A percentile compares a stretch with the other conserved stretches of the same genome.
Conservation (phyloP, 2,113 vertebrate species). For the Erythrocercus mccallii region DNA sequence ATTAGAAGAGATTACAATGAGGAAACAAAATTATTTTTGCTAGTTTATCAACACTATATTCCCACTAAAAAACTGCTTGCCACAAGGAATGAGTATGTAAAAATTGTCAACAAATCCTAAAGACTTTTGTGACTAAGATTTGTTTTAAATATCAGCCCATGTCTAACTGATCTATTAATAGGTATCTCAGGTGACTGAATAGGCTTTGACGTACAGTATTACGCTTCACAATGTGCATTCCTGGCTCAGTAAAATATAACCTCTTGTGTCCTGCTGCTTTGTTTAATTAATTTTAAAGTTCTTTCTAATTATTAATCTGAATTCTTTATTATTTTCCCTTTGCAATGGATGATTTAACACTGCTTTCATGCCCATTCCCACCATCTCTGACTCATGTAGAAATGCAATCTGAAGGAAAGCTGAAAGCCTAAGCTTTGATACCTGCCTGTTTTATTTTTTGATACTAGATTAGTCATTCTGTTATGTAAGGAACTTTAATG, state of each 20-base stretch:
- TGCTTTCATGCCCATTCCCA: neutral
- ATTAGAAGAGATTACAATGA: neutral
- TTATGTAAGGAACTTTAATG: neutral
- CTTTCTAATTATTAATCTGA: neutral
- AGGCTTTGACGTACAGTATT: neutral
- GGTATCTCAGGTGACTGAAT: neutral
- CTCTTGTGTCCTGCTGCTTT: neutral
- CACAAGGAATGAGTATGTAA: neutral
- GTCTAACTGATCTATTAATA: neutral
- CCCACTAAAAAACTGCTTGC: neutral
- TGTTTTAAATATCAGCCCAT: neutral
- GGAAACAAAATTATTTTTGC: neutral
- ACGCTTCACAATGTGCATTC: neutral
- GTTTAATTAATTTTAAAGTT: slow-evolving; percentile 10
- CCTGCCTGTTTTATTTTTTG: neutral
- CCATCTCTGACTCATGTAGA: neutral
- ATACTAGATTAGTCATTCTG: neutral
- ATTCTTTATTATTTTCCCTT: slow-evolving; percentile 4
- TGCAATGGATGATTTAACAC: neutral
- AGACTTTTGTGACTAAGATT: neutral
- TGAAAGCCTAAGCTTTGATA: neutral
- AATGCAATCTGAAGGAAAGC: neutral
- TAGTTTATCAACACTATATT: fast-evolving
- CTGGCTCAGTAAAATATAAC: neutral
- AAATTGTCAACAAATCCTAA: neutral